phyloP scores from a whole-genome alignment of 2,888 invertebrate species.

The Norana najaformis region DNA sequence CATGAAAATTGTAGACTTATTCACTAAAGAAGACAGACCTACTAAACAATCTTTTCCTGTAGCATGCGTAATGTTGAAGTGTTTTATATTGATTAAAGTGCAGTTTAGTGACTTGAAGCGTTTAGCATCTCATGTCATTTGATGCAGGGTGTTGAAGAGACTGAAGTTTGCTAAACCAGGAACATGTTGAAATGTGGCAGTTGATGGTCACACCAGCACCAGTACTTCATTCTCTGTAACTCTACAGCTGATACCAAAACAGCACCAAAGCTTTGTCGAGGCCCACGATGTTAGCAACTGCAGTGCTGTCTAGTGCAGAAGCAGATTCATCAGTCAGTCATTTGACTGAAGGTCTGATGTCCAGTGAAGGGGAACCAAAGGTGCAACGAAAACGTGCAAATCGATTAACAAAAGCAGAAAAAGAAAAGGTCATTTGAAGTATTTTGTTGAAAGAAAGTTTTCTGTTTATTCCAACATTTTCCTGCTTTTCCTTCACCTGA shows the following conservation, averaged over 20 bases:
- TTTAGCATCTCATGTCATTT: not conserved
- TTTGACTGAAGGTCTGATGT: not conserved
- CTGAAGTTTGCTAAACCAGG: not conserved
- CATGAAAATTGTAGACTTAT: too few species aligned
- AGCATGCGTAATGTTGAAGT: not conserved
- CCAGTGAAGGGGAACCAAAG: not conserved
- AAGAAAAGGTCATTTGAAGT: not conserved
- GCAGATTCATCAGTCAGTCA: not conserved
- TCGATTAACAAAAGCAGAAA: not conserved
- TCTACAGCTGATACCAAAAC: too few species aligned
- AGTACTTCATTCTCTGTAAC: too few species aligned
- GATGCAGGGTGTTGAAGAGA: not conserved
- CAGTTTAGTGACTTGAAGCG: not conserved
- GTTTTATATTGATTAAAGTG: not conserved
- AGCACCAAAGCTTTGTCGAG: not conserved
- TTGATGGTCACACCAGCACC: too few species aligned
- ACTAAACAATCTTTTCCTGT: too few species aligned
- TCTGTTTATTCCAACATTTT: not conserved
- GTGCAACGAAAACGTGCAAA: not conserved
- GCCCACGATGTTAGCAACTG: not conserved
- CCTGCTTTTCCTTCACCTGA: not conserved
- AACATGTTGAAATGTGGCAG: not conserved
- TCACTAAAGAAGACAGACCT: too few species aligned
- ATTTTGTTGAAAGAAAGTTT: not conserved
- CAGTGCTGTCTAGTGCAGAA: not conserved